Conservation (phyloP, 2,888 invertebrate species). For the Esperia sulphurella region DNA sequence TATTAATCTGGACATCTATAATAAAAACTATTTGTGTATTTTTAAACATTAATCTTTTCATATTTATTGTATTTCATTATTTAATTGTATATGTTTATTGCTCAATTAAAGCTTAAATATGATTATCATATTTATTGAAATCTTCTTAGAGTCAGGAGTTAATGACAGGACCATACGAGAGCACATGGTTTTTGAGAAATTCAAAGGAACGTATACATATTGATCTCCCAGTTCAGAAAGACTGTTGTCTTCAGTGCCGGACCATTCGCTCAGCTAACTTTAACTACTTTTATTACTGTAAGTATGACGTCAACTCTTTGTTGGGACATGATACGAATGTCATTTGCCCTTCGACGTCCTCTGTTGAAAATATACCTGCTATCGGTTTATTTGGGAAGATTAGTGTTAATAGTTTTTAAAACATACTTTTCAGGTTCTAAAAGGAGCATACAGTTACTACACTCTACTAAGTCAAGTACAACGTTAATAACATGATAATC, state of each 20-base stretch:
- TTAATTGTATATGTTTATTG: no score
- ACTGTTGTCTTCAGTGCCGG: conserved; percentile 55
- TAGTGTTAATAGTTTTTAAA: conserved; percentile 25
- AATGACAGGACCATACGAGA: conserved; percentile 51
- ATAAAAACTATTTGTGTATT: no score
- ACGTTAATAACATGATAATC: no score
- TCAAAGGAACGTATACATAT: conserved; percentile 32
- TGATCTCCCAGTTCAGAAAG: conserved; percentile 41
- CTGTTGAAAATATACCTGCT: neutral
- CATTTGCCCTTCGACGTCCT: no score
- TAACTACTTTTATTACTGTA: conserved; percentile 57
- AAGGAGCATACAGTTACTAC: conserved; percentile 58
- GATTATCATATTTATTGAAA: no score
- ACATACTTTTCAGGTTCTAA: conserved; percentile 57
- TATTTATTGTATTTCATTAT: no score
- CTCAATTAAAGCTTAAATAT: no score
- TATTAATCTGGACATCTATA: no score
- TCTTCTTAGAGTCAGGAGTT: conserved; percentile 51
- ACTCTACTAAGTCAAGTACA: conserved; percentile 41
- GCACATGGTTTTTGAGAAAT: conserved; percentile 44
- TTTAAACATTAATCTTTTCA: no score
- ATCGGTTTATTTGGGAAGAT: no score
- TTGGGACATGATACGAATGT: neutral
- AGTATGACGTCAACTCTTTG: no score
- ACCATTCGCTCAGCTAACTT: conserved; percentile 50